These are phyloP conservation scores for Turritopsis dohrnii DNA, from an alignment of 30 jellyfish, hydroid and myxozoan genomes.

Conservation along the genomic window DNA sequence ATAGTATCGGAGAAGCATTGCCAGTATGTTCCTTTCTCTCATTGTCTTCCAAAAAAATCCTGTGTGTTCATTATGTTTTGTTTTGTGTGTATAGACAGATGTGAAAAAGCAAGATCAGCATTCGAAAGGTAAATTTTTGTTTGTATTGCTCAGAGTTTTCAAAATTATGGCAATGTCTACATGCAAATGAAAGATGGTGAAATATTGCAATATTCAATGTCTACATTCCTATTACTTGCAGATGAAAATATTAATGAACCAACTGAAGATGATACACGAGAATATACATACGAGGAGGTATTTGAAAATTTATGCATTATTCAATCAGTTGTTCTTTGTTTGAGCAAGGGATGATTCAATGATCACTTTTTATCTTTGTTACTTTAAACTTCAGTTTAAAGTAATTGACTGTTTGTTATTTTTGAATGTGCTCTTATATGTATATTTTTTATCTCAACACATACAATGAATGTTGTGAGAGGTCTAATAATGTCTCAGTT, in stretches of 20 bases:
- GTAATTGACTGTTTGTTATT: no score
- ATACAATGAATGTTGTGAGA: no score
- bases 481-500: no score
- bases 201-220: neutral
- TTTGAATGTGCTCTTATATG: no score
- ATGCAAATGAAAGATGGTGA: neutral
- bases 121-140: neutral
- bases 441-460: no score
- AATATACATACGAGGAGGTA: conserved; percentile 94
- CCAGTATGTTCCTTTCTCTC: conserved; percentile 38
- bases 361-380: neutral
- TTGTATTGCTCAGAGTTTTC: neutral
- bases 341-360: neutral
- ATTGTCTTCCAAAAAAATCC: neutral
- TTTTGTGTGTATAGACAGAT: neutral
- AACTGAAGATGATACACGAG: conserved; percentile 61
- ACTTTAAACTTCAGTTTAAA: no score
- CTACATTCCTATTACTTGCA: neutral
- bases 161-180: no score
- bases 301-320: no score
- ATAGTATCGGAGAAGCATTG: conserved; percentile 43
- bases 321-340: neutral
- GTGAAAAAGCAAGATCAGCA: neutral
- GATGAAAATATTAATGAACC: conserved; percentile 35
- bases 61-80: neutral